Evolutionary conservation across 2,113 vertebrate species (phyloP).

Genomic region (Grantiella picta): DNA sequence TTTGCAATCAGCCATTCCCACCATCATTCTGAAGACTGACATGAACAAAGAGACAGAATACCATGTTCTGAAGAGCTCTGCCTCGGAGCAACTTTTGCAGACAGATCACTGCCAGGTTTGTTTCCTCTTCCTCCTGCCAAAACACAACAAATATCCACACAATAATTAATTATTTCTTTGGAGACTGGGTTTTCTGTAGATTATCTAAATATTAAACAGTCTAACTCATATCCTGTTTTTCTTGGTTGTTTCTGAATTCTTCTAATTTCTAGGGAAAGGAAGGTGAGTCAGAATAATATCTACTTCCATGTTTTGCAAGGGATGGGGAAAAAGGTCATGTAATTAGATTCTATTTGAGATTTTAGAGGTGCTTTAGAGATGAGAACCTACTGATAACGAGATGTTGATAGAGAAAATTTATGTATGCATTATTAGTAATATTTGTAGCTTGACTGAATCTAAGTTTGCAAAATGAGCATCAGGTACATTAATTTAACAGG

Average conservation of each 20-base stretch:
- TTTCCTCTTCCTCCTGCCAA: constrained; percentile 85
- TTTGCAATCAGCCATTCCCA: neutral
- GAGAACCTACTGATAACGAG: neutral
- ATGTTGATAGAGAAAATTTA: neutral
- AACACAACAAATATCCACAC: neutral
- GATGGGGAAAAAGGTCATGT: neutral
- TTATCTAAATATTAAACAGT: neutral
- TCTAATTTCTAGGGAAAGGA: neutral
- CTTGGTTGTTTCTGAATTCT: neutral
- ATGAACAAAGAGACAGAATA: constrained; percentile 37
- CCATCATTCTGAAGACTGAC: neutral
- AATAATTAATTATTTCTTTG: neutral
- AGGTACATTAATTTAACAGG: neutral
- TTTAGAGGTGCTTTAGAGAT: neutral
- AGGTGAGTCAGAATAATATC: neutral
- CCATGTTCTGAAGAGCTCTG: constrained; percentile 85
- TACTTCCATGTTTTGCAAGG: neutral
- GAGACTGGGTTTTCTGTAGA: neutral
- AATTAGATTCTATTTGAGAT: neutral
- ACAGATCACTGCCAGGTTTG: constrained; percentile 82
- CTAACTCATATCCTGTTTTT: neutral
- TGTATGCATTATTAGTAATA: neutral
- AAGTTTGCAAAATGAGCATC: neutral
- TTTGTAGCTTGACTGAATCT: neutral
- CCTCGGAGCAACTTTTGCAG: constrained; percentile 89